These are phyloP conservation scores for Thymallus thymallus DNA, from an alignment of 2,113 vertebrate genomes.

Conservation along the genomic window DNA sequence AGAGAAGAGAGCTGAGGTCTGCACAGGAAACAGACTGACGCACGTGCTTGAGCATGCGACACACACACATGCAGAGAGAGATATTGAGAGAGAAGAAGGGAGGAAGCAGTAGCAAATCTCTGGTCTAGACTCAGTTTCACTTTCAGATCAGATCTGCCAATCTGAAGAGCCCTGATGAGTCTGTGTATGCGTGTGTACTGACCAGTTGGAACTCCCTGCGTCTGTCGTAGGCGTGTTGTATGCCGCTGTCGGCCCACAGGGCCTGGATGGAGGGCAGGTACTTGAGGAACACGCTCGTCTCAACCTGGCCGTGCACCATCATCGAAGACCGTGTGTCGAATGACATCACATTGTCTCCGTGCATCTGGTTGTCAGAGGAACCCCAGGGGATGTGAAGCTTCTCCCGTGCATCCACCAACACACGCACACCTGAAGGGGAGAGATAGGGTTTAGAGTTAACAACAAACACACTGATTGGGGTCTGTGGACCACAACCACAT, in stretches of 20 bases:
- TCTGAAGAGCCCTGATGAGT: background rate
- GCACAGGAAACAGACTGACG: conserved; percentile 66
- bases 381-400: conserved; percentile 98
- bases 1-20: conserved; percentile 45
- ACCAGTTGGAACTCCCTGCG: conserved; percentile 97
- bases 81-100: background rate
- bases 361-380: conserved; percentile 80
- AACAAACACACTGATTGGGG: background rate
- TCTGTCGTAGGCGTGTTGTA: conserved; percentile 93
- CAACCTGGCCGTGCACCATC: conserved; percentile 85
- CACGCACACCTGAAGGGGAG: conserved; percentile 81
- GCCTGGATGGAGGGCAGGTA: conserved; percentile 83
- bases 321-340: conserved; percentile 86
- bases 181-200: conserved; percentile 56
- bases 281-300: conserved; percentile 79
- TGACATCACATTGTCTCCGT: conserved; percentile 87
- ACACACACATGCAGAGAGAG: conserved; percentile 5
- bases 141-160: conserved; percentile 33
- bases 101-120: background rate
- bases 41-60: conserved; percentile 52
- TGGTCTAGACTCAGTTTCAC: conserved; percentile 34
- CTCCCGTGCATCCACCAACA: conserved; percentile 94
- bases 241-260: conserved; percentile 88
- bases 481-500: too few species aligned
- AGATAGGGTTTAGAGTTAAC: background rate